These are phyloP conservation scores for Azorinus chamasolen DNA, from an alignment of 2,888 invertebrate genomes.

Conservation along the genomic window DNA sequence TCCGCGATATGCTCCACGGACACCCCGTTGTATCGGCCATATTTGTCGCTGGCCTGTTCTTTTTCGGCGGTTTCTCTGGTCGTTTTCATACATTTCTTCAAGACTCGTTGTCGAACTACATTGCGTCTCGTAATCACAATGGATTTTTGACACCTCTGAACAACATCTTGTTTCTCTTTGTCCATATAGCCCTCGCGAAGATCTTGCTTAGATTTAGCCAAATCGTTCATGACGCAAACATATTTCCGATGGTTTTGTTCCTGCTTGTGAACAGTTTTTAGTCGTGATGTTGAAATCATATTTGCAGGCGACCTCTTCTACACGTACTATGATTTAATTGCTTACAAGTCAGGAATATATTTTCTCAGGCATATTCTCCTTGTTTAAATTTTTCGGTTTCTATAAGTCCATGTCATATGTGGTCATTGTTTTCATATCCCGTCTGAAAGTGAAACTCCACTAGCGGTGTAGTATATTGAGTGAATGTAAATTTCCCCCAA, in stretches of 20 bases:
- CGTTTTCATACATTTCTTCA: slow-evolving; percentile 69
- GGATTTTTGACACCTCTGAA: slow-evolving; percentile 57
- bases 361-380: no score
- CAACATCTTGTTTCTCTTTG: slow-evolving; percentile 63
- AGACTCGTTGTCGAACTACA: slow-evolving; percentile 63
- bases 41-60: slow-evolving; percentile 38
- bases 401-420: no score
- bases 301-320: neutral
- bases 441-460: no score
- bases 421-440: no score
- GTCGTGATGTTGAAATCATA: slow-evolving; percentile 59
- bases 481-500: no score
- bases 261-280: slow-evolving; percentile 52
- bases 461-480: no score
- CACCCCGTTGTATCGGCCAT: slow-evolving; percentile 65
- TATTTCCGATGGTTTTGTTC: slow-evolving; percentile 68
- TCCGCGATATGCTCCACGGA: slow-evolving; percentile 62
- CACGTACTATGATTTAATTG: no score
- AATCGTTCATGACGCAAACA: slow-evolving; percentile 69
- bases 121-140: slow-evolving; percentile 57
- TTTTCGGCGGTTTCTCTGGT: slow-evolving; percentile 56
- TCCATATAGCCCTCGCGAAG: slow-evolving; percentile 57
- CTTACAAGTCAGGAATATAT: no score
- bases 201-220: slow-evolving; percentile 60
- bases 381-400: no score